Base-by-base conservation (phyloP, 2,888 invertebrate species). In the Amphipyra tragopoginis region DNA sequence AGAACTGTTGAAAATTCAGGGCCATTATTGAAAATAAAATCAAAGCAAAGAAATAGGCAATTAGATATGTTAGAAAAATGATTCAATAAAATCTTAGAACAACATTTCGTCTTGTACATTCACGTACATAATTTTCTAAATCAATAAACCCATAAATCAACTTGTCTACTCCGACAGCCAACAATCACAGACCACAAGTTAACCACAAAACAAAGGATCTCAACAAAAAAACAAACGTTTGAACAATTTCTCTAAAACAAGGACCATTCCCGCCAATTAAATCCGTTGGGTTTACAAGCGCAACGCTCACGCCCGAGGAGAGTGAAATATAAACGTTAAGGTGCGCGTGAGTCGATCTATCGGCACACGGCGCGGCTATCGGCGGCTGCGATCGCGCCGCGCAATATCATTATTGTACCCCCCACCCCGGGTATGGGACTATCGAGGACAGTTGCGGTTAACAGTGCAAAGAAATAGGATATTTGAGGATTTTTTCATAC, bases 381-480 rank as follows among this genome's bases (percentile, higher is more conserved):
- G 49, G 63, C 39, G 65, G 65, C 70, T 42, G 65, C 71, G 72
- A 74, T 74, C 76, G 75, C 88, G 89, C 60, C 65, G 70, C 79
- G 78, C 78, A 82, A 78, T 86, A 88, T 93, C 92, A 91, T 92
- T 93, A 92, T 91, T 89, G 88, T 84, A 82, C 83, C 86, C 87
- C 83, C 83, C 72, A 67, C 64, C 67, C 77, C 51, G 65, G 53
- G 73, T 63, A 63, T 21, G 56, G 68, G 67, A 75, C 72, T 67
- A 52, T 70, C 67, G 60, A 42, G 39, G 56, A 60, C 72, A 68
- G 53, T 54, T 21, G 11, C 3, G 38, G 21, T 3, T 13, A 10
- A 5, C 15, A 8, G 2, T 15, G 29, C 21, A 43, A 15, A n/a
- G 33, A 15, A 54, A 10, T 7, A n/a, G 29, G 10, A 21, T 26